Base-by-base conservation (phyloP, 2,888 invertebrate species). In the Chaitophorus viminalis region DNA sequence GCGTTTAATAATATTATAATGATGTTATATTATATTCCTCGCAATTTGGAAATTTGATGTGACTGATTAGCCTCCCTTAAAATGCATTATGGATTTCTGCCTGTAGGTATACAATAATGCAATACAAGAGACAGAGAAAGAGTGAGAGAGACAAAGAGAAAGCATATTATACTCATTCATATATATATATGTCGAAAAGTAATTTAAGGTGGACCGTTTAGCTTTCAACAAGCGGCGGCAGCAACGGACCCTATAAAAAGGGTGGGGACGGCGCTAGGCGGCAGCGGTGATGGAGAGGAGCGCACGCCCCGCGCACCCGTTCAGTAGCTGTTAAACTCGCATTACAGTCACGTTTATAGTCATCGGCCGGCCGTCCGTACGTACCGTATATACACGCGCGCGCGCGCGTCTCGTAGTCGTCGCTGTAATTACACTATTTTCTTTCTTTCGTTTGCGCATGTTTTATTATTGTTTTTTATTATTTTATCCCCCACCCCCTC, bases 281-380 rank as follows among this genome's bases (percentile, higher is more conserved):
- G 52, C 70, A 25, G 52, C 46, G 70, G 78, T 72, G 85, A 46
- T 21, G 84, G 54, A 39, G 79, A 60, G 86, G 31, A 70, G 87
- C 87, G 79, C 81, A 81, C 87, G 87, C 87, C 87, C 87, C 87
- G 87, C 87, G 87, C 87, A 87, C 87, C 87, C 87, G 87, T 87
- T 87, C 87, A 87, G 87, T 87, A 87, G 87, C 87, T 87, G 87
- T 87, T 87, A 87, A 87, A 87, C 87, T 87, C 87, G 81, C 87
- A 87, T 87, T 87, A 87, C 87, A 81, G 87, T 87, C 87, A 81
- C 87, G 87, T 87, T 87, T 79, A 87, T 79, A 87, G 87, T 87
- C 87, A 46, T 75, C 74, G 79, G 79, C 87, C 87, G 87, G 81
- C 87, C 74, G 79, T 81, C 17, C 74, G 81, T 25, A 74, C 86